Evolutionary conservation across 2,113 vertebrate genomes (phyloP), one percentile per base, ranked within the genome.

Genomic region (Vulpes ferrilata): DNA sequence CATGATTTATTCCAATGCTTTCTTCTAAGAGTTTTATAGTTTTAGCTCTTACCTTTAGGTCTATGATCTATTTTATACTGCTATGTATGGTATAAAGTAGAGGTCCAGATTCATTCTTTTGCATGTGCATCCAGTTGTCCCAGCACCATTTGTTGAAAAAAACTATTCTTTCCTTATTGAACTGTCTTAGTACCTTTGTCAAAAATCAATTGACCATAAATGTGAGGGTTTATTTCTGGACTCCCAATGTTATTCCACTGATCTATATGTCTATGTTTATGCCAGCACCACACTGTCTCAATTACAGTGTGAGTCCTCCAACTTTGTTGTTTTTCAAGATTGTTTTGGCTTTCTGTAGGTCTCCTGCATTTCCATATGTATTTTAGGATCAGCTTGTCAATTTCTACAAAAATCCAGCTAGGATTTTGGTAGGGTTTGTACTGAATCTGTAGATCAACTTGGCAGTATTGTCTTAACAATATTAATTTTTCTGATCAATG

Each of bases 191-290:
- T 27, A 67, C 25, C 35, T 80, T 71, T 91, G 15, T 79, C 38
- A 35, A 95, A 96, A 96, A 92, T 55, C 79, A 95, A 25, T 11
- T 92, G 69, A 84, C 13, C 23, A 80, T 69, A 93, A 87, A 74
- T 55, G 35, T 81, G 43, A 93, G 60, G 32, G 65, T 82, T 86
- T 74, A 76, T 67, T 93, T 95, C 30, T 87, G 53, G 27, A 69
- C 20, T 85, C n/a, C 92, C 64, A 82, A 69, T 67, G 76, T 59
- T 65, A 73, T 91, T 30, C 35, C 27, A 92, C 6, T 64, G 22
- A 22, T 89, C 62, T 85, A 17, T 51, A 79, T 57, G 35, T 79
- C 30, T 92, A 48, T 80, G n/a, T 23, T 32, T 80, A 85, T 32
- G 55, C 3, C 35, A 73, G 32, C 64, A 92, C 5, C 43, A 57